Base-by-base conservation (phyloP, 2,113 vertebrate species). In the Pao palembangensis region DNA sequence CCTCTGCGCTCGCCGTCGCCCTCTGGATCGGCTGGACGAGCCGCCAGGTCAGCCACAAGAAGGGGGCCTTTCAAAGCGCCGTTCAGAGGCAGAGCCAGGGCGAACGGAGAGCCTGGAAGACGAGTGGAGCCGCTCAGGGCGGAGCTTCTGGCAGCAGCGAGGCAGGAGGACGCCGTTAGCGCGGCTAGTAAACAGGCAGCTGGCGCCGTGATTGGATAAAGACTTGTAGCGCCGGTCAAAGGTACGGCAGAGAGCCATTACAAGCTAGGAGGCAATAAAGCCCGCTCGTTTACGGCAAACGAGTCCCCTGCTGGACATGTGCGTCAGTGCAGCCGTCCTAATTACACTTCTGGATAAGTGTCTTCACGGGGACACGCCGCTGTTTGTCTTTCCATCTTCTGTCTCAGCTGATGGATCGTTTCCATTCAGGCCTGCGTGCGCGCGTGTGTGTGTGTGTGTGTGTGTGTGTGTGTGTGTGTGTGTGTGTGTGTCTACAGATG, bases 281-380 rank as follows among this genome's bases (percentile, higher is more conserved):
- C 68, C 59, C 67, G 85, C 84, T 90, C 75, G 64, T 89, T 89
- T 83, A 68, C 64, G 74, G 41, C 69, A 63, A 79, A 78, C 79
- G 79, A 71, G 69, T 88, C 89, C 87, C 88, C 73, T 71, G 86
- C 79, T 78, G 71, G 78, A 83, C 46, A 73, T 87, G 49, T 60
- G 76, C 76, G 71, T 82, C 69, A 69, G 86, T 82, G 76, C 75
- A 80, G 80, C 76, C 76, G 80, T 71, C 74, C 76, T 90, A 83
- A 89, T 89, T 89, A 89, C 84, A 87, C 85, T 88, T 87, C 67
- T 80, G 76, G 75, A 82, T 87, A 85, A 88, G 78, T 85, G 85
- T 86, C 76, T 85, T 80, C 81, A 87, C 85, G 78, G 66, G 82
- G 75, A 55, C 68, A 74, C 69, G 69, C 64, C 65, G 69, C 69